Base-by-base conservation (phyloP, 2,113 vertebrate species). In the Nyctereutes procyonoides region DNA sequence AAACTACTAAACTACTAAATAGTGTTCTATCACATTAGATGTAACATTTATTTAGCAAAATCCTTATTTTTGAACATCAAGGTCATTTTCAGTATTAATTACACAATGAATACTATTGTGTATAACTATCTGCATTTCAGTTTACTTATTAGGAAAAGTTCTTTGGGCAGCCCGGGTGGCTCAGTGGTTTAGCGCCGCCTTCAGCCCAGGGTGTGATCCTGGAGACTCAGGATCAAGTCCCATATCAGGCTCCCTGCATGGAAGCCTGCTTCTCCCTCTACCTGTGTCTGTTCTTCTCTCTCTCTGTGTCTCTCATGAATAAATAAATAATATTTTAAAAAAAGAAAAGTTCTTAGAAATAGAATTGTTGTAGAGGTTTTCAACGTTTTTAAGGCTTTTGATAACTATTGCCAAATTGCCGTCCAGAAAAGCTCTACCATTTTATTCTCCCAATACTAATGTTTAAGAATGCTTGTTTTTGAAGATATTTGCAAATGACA, bases 91-190 rank as follows among this genome's bases (percentile, higher is more conserved):
- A 93, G 3, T 93, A 60, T 89, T 74, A 96, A 74, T 16, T 77
- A 20, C 30, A 67, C 17, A 76, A 11, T 63, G n/a, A 24, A 69
- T 71, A 58, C 4, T 51, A 76, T 43, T 94, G 19, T 81, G 19
- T 85, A n/a, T 60, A 74, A 86, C 20, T n/a, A 51, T 84, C 60
- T 83, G 60, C n/a, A 56, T 89, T 48, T 93, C 32, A 86, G 73
- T 35, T 95, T 86, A 95, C 53, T 81, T 80, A 79, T 56, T 97
- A 88, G 85, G 28, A 79, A 96, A 90, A 67, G 48, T 67, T 90
- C 7, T 19, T 77, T 43, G 43, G 43, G 43, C 43, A 43, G 43
- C 43, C 43, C 6, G 6, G 6, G 43, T 43, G 43, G 43, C 43
- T 43, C 43, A 43, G 43, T 43, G 43, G 43, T 43, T 43, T 43